Evolutionary conservation across 2,888 invertebrate genomes (phyloP).

Genomic region (Omphaloscelis lunosa): DNA sequence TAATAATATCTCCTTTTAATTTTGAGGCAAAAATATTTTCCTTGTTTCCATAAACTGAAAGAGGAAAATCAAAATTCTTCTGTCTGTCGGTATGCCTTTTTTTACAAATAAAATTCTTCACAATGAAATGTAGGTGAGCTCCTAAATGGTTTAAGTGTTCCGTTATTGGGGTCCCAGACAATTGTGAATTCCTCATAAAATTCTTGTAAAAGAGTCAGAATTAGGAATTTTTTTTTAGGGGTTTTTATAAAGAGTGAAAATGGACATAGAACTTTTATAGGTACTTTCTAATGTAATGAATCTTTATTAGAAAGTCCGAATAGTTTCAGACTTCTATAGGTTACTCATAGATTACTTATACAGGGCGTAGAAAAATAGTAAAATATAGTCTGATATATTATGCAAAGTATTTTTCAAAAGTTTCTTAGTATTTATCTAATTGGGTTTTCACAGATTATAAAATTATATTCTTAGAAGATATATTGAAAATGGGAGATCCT

Average conservation of each 20-base stretch:
- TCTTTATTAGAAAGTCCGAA: no score
- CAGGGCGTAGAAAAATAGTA: not conserved
- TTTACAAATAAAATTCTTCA: constrained; percentile 40
- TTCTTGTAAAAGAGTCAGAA: constrained; percentile 37
- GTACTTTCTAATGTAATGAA: not conserved
- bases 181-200: constrained; percentile 45
- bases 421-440: not conserved
- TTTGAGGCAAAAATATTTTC: not conserved
- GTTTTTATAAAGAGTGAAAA: constrained; percentile 11
- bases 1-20: not conserved
- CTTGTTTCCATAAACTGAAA: constrained; percentile 6
- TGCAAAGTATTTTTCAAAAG: not conserved
- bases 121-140: constrained; percentile 30
- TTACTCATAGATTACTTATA: not conserved
- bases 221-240: not conserved
- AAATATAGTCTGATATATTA: not conserved
- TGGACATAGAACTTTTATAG: not conserved
- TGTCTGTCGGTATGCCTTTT: constrained; percentile 8
- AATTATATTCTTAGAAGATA: not conserved
- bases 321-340: no score
- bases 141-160: constrained; percentile 35
- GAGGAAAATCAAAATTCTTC: constrained; percentile 15
- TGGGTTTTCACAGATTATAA: not conserved
- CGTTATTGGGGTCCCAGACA: constrained; percentile 23
- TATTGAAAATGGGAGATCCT: not conserved